A percentile compares a stretch with the other conserved stretches of the same genome.
These are phyloP conservation scores for Hippocampus kuda DNA, from an alignment of 2,797 vertebrate species.

Conservation along the genomic window DNA sequence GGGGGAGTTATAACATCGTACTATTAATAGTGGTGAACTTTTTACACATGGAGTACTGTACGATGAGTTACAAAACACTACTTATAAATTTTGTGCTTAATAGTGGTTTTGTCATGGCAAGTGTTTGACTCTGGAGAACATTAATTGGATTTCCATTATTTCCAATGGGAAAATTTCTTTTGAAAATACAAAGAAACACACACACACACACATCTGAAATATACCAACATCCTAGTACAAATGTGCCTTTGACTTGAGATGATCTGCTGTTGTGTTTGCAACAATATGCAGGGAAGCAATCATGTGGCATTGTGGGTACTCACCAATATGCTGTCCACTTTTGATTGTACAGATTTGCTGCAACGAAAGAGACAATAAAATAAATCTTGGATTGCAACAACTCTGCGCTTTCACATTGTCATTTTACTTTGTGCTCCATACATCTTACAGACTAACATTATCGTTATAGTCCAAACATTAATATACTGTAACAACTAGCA, in stretches of 20 bases:
- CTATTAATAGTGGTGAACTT: too few relatives aligned
- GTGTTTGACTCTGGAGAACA: too few relatives aligned
- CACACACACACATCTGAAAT: background rate
- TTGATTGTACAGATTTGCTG: constrained; percentile 99
- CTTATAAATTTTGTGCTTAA: too few relatives aligned
- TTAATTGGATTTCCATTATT: too few relatives aligned
- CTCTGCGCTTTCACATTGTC: background rate
- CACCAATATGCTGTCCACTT: constrained; percentile 99
- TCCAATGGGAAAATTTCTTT: too few relatives aligned
- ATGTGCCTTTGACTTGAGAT: background rate
- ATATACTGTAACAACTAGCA: background rate
- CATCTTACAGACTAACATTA: background rate
- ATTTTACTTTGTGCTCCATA: background rate
- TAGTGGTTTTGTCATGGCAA: too few relatives aligned
- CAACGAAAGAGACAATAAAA: constrained; percentile 21
- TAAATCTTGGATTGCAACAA: background rate
- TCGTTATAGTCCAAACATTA: background rate
- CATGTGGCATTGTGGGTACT: constrained; percentile 56
- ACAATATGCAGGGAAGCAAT: background rate
- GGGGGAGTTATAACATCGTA: too few relatives aligned
- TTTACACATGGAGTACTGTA: too few relatives aligned
- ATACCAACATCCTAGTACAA: background rate
- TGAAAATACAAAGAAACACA: too few relatives aligned
- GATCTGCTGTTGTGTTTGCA: background rate
- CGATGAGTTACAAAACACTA: too few relatives aligned